phyloP scores from a whole-genome alignment of 2,113 vertebrate genomes.

The Micronycteris hirsuta region DNA sequence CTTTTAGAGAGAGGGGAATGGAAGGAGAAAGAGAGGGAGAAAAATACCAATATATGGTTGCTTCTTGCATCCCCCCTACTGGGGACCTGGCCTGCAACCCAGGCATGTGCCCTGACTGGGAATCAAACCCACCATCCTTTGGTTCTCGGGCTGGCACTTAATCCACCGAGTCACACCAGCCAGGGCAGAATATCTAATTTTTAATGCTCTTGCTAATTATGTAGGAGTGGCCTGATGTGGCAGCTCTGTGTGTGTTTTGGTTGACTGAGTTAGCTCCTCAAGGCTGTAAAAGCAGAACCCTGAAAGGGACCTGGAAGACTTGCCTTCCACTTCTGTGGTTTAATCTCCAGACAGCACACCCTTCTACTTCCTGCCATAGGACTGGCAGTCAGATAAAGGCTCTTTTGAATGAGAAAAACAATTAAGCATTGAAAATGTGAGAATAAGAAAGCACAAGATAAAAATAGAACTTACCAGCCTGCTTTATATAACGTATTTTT shows the following conservation, averaged over 20 bases:
- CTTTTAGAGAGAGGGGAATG: too few species aligned
- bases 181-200: too few species aligned
- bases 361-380: not conserved
- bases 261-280: not conserved
- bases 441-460: slow-evolving; percentile 26
- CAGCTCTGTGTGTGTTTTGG: not conserved
- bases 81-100: too few species aligned
- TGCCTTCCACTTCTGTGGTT: not conserved
- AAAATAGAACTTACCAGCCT: not conserved
- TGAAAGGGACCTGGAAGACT: not conserved
- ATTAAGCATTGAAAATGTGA: slow-evolving; percentile 12
- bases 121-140: too few species aligned
- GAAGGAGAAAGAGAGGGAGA: too few species aligned
- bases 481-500: not conserved
- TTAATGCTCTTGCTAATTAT: not conserved
- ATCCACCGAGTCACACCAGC: too few species aligned
- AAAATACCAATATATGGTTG: too few species aligned
- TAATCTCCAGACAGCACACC: not conserved
- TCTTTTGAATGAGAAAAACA: slow-evolving; percentile 50
- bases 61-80: too few species aligned
- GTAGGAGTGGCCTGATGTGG: not conserved
- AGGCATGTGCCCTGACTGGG: too few species aligned
- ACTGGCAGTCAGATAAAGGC: not conserved
- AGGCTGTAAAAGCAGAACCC: not conserved
- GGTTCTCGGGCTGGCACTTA: too few species aligned